A percentile compares a stretch with the other conserved stretches of the same genome.
Conservation (phyloP, 2,888 invertebrate species). For the Orgyia antiqua region DNA sequence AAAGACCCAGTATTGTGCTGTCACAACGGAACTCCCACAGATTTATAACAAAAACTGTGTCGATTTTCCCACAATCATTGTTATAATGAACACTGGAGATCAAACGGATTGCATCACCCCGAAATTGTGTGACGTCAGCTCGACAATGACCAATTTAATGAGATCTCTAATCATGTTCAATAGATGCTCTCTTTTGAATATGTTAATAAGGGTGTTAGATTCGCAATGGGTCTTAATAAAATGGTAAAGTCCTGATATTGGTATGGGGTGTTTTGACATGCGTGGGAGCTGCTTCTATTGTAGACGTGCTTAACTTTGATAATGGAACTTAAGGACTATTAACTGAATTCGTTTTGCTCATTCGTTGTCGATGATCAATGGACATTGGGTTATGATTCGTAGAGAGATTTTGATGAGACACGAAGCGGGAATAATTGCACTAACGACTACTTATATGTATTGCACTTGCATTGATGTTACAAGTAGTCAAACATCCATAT, state of each 20-base stretch:
- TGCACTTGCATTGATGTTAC: no score
- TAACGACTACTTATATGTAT: slow-evolving; percentile 1
- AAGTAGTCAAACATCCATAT: no score
- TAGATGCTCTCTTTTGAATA: neutral
- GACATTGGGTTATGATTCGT: slow-evolving; percentile 69
- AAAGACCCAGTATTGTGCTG: slow-evolving; percentile 41
- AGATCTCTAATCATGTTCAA: slow-evolving; percentile 27
- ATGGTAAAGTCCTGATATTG: slow-evolving; percentile 29
- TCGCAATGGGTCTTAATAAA: slow-evolving; percentile 28
- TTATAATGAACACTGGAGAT: slow-evolving; percentile 59
- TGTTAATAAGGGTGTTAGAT: slow-evolving; percentile 8
- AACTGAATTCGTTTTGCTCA: slow-evolving; percentile 73
- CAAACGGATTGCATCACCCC: slow-evolving; percentile 61
- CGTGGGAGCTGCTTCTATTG: slow-evolving; percentile 73
- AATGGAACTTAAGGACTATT: slow-evolving; percentile 73
- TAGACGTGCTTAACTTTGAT: slow-evolving; percentile 73
- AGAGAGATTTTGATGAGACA: slow-evolving; percentile 48
- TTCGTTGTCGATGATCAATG: slow-evolving; percentile 67
- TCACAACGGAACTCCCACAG: slow-evolving; percentile 72
- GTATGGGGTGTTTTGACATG: slow-evolving; percentile 72
- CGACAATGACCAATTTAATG: slow-evolving; percentile 34
- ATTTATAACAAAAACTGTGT: slow-evolving; percentile 68
- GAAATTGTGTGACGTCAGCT: slow-evolving; percentile 46
- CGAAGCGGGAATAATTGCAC: slow-evolving; percentile 35
- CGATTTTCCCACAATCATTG: slow-evolving; percentile 71